These are phyloP conservation scores for Platerodrilus igneus DNA, from an alignment of 2,888 invertebrate species.

Conservation along the genomic window DNA sequence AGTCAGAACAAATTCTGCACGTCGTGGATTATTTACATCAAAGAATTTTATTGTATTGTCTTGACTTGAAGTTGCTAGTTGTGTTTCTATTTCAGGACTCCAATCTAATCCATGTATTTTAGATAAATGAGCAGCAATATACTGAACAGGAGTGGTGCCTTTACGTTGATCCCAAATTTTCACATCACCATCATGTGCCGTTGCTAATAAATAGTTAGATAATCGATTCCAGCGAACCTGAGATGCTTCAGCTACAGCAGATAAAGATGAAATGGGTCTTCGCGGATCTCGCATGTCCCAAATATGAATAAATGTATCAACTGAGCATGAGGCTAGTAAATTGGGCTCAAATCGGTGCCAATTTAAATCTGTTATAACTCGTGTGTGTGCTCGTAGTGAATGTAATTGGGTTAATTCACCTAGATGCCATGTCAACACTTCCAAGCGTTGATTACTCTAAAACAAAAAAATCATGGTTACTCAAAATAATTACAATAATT, in stretches of 20 bases:
- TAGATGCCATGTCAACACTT: conserved; percentile 75
- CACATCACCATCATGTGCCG: conserved; percentile 93
- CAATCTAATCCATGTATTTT: conserved; percentile 93
- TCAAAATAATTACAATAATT: conserved; percentile 1
- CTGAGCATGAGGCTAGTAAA: conserved; percentile 82
- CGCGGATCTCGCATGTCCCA: conserved; percentile 89
- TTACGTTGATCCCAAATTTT: conserved; percentile 95
- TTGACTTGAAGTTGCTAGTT: conserved; percentile 87
- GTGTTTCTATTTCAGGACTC: conserved; percentile 82
- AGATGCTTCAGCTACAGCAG: conserved; percentile 87
- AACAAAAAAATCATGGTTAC: conserved; percentile 34
- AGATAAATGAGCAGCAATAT: conserved; percentile 86
- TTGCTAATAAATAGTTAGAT: conserved; percentile 78
- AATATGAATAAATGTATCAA: conserved; percentile 88
- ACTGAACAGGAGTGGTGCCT: conserved; percentile 79
- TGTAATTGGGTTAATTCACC: conserved; percentile 68
- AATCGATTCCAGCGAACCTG: conserved; percentile 93
- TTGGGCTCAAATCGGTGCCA: conserved; percentile 81
- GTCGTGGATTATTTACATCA: conserved; percentile 79
- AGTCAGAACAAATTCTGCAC: conserved; percentile 78
- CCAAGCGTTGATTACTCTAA: conserved; percentile 82
- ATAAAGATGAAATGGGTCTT: conserved; percentile 76
- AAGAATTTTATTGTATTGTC: conserved; percentile 95
- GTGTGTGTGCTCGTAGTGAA: conserved; percentile 74
- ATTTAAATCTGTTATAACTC: conserved; percentile 86